phyloP scores from a whole-genome alignment of 2,113 vertebrate genomes.

The Myrmecobius fasciatus region DNA sequence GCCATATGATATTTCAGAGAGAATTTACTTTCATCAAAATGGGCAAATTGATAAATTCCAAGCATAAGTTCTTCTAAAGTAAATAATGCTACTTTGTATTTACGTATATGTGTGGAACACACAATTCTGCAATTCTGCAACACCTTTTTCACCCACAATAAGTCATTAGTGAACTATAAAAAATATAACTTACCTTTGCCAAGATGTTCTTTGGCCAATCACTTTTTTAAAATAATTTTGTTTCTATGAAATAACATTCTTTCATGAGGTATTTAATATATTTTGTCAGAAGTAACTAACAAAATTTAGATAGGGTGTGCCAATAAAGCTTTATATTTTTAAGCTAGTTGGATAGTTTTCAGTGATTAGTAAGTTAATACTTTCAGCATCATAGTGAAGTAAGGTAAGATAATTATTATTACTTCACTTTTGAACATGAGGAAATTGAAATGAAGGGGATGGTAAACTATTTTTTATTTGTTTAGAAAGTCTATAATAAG shows the following conservation, averaged over 20 bases:
- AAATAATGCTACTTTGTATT: background rate
- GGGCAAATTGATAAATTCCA: constrained; percentile 21
- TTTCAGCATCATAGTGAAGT: constrained; percentile 22
- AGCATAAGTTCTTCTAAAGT: background rate
- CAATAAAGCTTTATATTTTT: background rate
- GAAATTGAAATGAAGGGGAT: constrained; percentile 27
- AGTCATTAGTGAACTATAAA: background rate
- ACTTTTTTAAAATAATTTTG: background rate
- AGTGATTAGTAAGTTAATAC: constrained; percentile 29
- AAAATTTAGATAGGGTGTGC: background rate
- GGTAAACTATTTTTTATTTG: constrained; percentile 53
- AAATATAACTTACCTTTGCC: background rate
- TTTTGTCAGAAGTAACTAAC: background rate
- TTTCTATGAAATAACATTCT: background rate
- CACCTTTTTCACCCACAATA: background rate
- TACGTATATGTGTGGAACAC: background rate
- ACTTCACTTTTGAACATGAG: background rate
- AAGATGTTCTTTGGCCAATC: background rate
- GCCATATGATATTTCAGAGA: background rate
- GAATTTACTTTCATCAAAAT: background rate
- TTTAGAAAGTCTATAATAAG: constrained; percentile 2
- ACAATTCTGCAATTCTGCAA: background rate
- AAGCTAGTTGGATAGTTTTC: background rate
- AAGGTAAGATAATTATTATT: background rate
- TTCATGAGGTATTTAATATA: background rate